Evolutionary conservation across 2,797 vertebrate genomes (phyloP).

Genomic region (Cheirogaleus major): DNA sequence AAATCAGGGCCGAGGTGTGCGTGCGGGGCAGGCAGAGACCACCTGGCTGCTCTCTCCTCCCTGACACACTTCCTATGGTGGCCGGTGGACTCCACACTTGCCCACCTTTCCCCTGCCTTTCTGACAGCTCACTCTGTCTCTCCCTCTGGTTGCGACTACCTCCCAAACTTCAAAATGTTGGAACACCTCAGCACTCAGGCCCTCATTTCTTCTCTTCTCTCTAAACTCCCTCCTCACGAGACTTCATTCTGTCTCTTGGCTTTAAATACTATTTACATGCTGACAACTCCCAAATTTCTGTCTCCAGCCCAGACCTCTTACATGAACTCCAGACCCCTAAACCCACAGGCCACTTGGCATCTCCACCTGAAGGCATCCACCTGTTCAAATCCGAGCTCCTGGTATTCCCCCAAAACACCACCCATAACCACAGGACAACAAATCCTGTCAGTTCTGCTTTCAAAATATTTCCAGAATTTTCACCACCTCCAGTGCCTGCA

Average conservation of each 20-base stretch:
- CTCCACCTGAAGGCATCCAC: neutral
- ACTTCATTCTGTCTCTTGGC: neutral
- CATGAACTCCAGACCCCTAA: neutral
- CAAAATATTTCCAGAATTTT: neutral
- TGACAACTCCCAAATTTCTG: neutral
- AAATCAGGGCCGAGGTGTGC: neutral
- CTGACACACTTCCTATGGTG: rapidly evolving
- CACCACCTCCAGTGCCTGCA: too few species aligned
- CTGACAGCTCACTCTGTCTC: neutral
- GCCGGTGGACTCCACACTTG: neutral
- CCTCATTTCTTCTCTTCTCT: neutral
- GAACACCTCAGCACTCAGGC: neutral
- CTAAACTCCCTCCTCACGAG: neutral
- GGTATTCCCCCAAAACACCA: neutral
- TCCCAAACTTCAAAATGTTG: neutral
- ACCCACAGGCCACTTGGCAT: neutral
- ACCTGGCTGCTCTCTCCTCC: neutral
- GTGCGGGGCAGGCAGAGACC: neutral
- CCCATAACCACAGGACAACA: neutral
- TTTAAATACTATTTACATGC: neutral
- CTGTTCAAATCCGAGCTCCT: neutral
- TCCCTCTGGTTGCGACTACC: neutral
- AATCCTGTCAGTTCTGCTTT: neutral
- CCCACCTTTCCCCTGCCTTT: neutral
- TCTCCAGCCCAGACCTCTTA: neutral